Conservation (phyloP, 2,113 vertebrate genomes). For the Corythoichthys intestinalis region DNA sequence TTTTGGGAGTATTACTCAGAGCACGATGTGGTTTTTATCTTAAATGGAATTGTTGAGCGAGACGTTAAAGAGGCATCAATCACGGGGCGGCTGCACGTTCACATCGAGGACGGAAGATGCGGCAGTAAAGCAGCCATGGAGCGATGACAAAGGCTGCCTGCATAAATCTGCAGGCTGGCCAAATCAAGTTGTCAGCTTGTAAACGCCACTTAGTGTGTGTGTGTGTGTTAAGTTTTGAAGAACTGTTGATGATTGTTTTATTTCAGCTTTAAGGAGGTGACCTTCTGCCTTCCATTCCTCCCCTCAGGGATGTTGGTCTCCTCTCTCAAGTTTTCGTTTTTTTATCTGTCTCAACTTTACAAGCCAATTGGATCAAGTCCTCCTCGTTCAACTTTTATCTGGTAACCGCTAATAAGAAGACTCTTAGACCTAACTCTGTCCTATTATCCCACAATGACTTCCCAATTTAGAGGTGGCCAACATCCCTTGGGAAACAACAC, state of each 20-base stretch:
- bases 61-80: conserved; percentile 67
- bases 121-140: conserved; percentile 28
- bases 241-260: conserved; percentile 36
- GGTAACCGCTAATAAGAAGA: conserved; percentile 34
- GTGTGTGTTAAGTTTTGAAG: conserved; percentile 36
- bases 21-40: conserved; percentile 58
- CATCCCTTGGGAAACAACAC: conserved; percentile 24
- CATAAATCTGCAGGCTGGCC: conserved; percentile 55
- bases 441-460: conserved; percentile 29
- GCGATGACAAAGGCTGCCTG: conserved; percentile 37
- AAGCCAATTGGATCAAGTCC: conserved; percentile 45
- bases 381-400: conserved; percentile 41
- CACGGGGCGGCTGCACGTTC: conserved; percentile 44
- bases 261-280: conserved; percentile 50
- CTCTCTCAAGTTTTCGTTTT: conserved; percentile 15
- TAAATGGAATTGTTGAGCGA: conserved; percentile 70
- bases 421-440: conserved; percentile 25
- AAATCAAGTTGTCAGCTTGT: conserved; percentile 63
- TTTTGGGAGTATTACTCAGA: conserved; percentile 52
- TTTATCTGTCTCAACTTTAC: conserved; percentile 26
- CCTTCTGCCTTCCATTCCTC: conserved; percentile 35
- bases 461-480: conserved; percentile 48
- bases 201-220: conserved; percentile 40
- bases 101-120: conserved; percentile 39
- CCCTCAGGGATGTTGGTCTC: conserved; percentile 19